Percentiles rank a stretch among this genome's conserved stretches.
Conservation (phyloP, 2,113 vertebrate genomes). For the Arothron firmamentum region DNA sequence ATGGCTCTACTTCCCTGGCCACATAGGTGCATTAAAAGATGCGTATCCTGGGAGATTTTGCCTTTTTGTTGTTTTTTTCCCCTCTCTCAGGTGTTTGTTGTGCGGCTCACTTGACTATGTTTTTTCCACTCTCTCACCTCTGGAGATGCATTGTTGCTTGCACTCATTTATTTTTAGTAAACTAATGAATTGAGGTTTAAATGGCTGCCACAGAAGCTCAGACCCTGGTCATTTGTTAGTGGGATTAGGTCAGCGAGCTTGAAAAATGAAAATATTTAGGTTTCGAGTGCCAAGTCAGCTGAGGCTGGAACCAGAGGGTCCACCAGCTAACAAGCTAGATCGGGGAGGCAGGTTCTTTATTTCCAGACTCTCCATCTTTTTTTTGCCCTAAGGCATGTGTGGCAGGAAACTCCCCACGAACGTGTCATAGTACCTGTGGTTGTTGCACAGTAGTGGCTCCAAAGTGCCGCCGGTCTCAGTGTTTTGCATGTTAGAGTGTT, state of each 20-base stretch:
- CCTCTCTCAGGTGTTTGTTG: slow-evolving; percentile 17
- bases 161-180: slow-evolving; percentile 50
- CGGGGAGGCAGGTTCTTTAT: slow-evolving; percentile 40
- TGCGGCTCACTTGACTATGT: slow-evolving; percentile 5
- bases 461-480: slow-evolving; percentile 14
- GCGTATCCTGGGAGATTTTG: slow-evolving; percentile 7
- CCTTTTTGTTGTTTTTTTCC: neutral
- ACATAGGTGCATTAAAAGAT: slow-evolving; percentile 21
- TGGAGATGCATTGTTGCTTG: slow-evolving; percentile 37
- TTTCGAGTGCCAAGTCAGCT: slow-evolving; percentile 45
- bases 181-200: too few relatives aligned
- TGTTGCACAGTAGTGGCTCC: slow-evolving; percentile 26
- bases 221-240: slow-evolving; percentile 48
- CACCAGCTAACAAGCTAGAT: slow-evolving; percentile 24
- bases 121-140: slow-evolving; percentile 32
- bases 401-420: slow-evolving; percentile 18
- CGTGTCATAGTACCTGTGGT: slow-evolving; percentile 29
- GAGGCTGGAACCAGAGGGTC: slow-evolving; percentile 39
- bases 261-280: slow-evolving; percentile 46
- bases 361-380: slow-evolving; percentile 44
- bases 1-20: slow-evolving; percentile 12
- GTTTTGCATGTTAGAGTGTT: neutral
- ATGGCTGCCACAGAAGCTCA: too few relatives aligned
- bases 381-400: slow-evolving; percentile 5
- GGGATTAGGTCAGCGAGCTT: slow-evolving; percentile 34